These are phyloP conservation scores for Mustelus asterias DNA, from an alignment of 2,113 vertebrate species.

Conservation along the genomic window DNA sequence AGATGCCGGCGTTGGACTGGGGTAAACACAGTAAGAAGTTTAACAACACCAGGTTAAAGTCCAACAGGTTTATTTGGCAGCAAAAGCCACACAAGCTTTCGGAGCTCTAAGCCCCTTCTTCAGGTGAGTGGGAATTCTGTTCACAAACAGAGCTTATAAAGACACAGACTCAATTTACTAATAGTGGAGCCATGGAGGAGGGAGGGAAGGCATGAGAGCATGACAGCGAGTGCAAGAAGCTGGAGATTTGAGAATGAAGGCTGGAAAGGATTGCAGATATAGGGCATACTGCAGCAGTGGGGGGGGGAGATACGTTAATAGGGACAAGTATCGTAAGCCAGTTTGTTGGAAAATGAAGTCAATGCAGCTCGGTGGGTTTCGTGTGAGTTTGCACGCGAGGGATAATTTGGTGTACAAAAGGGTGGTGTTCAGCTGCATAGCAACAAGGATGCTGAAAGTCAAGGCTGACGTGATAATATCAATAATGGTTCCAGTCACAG, in stretches of 20 bases:
- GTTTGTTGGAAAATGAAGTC: background rate
- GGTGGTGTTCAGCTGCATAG: no score
- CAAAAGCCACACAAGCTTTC: no score
- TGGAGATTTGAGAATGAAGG: background rate
- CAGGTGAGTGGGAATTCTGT: no score
- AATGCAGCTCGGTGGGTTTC: background rate
- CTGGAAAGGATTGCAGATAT: no score
- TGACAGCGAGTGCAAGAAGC: background rate
- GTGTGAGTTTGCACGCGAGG: background rate
- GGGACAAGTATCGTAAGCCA: background rate
- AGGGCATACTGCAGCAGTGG: background rate
- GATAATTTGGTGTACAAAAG: background rate
- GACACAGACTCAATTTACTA: no score
- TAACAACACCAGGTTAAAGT: no score
- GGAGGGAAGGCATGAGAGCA: background rate
- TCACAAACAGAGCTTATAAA: no score
- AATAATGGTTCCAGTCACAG: background rate
- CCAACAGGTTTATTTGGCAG: no score
- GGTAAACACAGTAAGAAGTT: no score
- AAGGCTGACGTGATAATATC: background rate
- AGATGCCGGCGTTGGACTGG: no score
- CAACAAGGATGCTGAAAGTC: background rate
- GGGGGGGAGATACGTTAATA: background rate
- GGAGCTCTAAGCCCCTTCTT: no score
- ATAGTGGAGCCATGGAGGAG: no score